These are phyloP conservation scores for Buceros bicornis DNA, from an alignment of 2,797 vertebrate genomes.

Conservation along the genomic window DNA sequence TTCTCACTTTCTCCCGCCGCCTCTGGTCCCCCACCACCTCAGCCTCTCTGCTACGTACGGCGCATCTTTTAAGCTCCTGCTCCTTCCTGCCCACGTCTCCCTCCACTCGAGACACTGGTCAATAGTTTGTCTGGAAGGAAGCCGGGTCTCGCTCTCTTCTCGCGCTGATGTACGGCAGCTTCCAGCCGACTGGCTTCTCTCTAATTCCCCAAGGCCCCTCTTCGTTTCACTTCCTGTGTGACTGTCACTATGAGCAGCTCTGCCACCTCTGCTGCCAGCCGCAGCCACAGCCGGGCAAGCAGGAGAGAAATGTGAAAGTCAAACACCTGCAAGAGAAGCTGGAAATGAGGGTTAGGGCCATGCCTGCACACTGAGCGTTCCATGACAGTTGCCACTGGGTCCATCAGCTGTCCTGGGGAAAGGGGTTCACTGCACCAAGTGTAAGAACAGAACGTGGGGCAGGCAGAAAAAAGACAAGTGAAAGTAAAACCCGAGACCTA, in stretches of 20 bases:
- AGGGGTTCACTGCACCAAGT: background rate
- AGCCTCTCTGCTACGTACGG: background rate
- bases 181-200: background rate
- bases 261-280: background rate
- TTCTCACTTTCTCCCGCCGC: background rate
- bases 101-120: background rate
- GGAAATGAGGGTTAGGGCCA: background rate
- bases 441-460: background rate
- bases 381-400: rapidly evolving
- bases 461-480: background rate
- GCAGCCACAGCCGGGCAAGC: background rate
- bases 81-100: background rate
- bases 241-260: background rate
- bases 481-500: constrained; percentile 13
- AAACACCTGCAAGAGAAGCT: background rate
- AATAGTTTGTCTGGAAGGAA: background rate
- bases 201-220: constrained; percentile 10
- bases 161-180: background rate
- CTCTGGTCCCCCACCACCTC: background rate
- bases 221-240: constrained; percentile 19
- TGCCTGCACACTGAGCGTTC: rapidly evolving
- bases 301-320: background rate
- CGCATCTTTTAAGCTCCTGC: rapidly evolving
- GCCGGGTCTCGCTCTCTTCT: background rate
- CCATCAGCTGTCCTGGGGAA: background rate